Evolutionary conservation across 2,797 vertebrate genomes (phyloP).

Genomic region (Hydrolagus colliei): DNA sequence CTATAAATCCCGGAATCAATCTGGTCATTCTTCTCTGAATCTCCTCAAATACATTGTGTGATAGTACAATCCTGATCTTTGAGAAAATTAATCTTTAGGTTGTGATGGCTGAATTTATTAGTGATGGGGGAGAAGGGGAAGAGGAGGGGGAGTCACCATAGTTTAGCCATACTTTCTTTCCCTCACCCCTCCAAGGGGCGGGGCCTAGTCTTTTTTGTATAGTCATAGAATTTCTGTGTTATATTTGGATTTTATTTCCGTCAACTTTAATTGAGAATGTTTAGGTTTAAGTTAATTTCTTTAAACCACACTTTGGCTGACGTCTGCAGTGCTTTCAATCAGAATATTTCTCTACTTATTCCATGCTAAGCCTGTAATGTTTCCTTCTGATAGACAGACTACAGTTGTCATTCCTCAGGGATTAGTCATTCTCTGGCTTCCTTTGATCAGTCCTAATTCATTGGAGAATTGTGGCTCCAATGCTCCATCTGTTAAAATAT

Average conservation of each 20-base stretch:
- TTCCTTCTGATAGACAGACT: slow-evolving; percentile 43
- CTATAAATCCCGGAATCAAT: no score
- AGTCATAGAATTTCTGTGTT: neutral
- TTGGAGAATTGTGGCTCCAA: slow-evolving; percentile 50
- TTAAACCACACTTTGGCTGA: neutral
- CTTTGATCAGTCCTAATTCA: slow-evolving; percentile 63
- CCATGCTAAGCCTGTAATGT: slow-evolving; percentile 40
- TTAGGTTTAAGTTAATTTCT: neutral
- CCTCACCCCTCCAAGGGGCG: neutral
- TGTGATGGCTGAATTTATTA: no score
- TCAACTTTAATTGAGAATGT: neutral
- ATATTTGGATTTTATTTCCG: neutral
- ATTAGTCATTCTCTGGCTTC: slow-evolving; percentile 57
- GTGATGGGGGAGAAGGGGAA: no score
- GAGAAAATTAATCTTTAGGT: no score
- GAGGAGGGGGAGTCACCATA: no score
- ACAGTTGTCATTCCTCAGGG: slow-evolving; percentile 44
- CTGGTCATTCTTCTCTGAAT: no score
- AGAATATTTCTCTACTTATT: neutral
- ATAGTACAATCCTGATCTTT: no score
- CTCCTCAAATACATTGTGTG: no score
- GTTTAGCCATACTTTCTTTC: no score
- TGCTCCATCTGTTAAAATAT: slow-evolving; percentile 56
- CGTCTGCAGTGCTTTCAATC: neutral
- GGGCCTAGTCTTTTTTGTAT: neutral